Evolutionary conservation across 2,888 invertebrate species (phyloP), one percentile per base, ranked within the genome.

Genomic region (Eristalis arbustorum): DNA sequence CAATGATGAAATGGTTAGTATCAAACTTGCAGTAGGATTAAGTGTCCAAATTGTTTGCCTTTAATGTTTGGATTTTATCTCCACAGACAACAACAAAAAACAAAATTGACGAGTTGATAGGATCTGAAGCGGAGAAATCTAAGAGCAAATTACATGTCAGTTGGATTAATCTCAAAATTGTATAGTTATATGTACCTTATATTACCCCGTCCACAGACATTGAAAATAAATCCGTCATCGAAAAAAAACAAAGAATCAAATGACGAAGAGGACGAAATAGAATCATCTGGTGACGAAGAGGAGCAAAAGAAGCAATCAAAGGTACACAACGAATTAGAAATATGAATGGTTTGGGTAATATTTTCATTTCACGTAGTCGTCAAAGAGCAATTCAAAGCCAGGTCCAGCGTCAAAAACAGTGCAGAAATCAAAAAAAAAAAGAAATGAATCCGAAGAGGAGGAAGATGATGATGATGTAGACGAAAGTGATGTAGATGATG

Each of bases 401-500:
- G 61, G 61, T 3, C 25, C 64, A 31, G 34, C 31, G 10, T 31
- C 31, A 5, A 64, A 64, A 31, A 18, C 49, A 79, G 76, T 22
- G 69, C 62, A 1, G 1, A 74, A 74, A 69, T 28, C 40, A 1
- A 42, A 14, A 28, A n/a, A n/a, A n/a, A 71, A 42, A 10, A 49
- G 40, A 18, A 25, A 72, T 0, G 81, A 87, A 13, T 77, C 84
- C 2, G 88, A 87, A 1, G 84, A 85, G 3, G 78, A 82, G 0
- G 88, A 74, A 1, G 94, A 92, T 25, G 87, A 88, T 6, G 89
- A 89, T 3, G 91, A 90, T 34, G 91, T 91, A 22, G 93, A 93
- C 2, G 93, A 91, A 0, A 93, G 93, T 0, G 94, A 90, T 1
- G 93, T 92, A 1, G 89, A 88, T 73, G 89, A 82, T 71, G 90